Conservation (phyloP, 1,140 invertebrate species). For the Sminthurinus signatus region DNA sequence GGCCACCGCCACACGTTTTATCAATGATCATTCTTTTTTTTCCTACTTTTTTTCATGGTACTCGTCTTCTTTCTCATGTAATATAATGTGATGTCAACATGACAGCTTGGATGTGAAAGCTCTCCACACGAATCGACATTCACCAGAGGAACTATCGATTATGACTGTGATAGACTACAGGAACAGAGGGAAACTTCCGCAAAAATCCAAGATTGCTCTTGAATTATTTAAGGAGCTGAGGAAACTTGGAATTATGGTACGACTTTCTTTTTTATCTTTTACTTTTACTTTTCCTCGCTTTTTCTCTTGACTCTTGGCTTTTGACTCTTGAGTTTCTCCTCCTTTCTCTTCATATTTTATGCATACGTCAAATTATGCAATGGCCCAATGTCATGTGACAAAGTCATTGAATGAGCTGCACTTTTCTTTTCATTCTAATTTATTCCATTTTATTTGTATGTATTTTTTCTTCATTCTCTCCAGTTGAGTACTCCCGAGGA, state of each 20-base stretch:
- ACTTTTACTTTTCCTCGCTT: slow-evolving; percentile 3
- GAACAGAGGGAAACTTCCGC: slow-evolving; percentile 34
- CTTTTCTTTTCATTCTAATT: neutral
- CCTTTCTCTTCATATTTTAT: neutral
- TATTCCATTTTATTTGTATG: neutral
- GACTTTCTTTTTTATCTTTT: slow-evolving; percentile 15
- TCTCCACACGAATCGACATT: slow-evolving; percentile 32
- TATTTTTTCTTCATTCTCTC: neutral
- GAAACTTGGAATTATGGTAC: slow-evolving; percentile 35
- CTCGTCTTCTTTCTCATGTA: too few relatives aligned
- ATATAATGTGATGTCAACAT: too few relatives aligned
- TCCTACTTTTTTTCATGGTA: too few relatives aligned
- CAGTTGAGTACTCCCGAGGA: slow-evolving; percentile 30
- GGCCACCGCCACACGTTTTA: neutral
- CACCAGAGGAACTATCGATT: slow-evolving; percentile 41
- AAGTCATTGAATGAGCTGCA: too few relatives aligned
- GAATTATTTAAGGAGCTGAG: slow-evolving; percentile 41
- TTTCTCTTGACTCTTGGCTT: slow-evolving; percentile 5
- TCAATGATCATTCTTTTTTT: slow-evolving; percentile 10
- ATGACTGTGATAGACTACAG: slow-evolving; percentile 42
- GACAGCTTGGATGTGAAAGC: slow-evolving; percentile 38
- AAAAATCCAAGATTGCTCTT: slow-evolving; percentile 40
- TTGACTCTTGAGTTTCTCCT: slow-evolving; percentile 4
- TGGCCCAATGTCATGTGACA: too few relatives aligned
- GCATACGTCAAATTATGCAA: too few relatives aligned